Evolutionary conservation across 2,888 invertebrate genomes (phyloP).

Genomic region (Melanotus villosus): DNA sequence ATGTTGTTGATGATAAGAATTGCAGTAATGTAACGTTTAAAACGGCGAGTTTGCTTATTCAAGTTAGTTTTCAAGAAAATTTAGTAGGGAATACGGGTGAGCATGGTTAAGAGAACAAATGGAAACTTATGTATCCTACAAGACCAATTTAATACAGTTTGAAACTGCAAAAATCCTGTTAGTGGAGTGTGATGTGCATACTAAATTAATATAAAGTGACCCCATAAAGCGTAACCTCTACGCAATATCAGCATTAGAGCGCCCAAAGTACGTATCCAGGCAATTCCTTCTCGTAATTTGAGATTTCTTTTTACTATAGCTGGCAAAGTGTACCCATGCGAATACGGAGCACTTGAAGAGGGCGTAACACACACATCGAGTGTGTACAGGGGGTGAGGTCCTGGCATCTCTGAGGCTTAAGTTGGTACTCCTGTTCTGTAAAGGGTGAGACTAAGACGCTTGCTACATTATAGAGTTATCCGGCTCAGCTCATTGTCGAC

Average conservation of each 20-base stretch:
- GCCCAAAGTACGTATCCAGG: conserved; percentile 38
- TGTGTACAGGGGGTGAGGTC: conserved; percentile 12
- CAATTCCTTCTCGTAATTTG: conserved; percentile 45
- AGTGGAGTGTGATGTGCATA: conserved; percentile 14
- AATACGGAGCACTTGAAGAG: conserved; percentile 36
- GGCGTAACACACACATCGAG: conserved; percentile 37
- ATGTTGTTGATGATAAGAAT: too few relatives aligned
- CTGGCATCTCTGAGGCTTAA: conserved; percentile 33
- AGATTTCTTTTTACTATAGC: conserved; percentile 44
- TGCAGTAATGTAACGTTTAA: too few relatives aligned
- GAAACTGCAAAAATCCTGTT: conserved; percentile 2
- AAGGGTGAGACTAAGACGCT: conserved; percentile 43
- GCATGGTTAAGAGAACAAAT: too few relatives aligned
- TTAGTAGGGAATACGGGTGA: too few relatives aligned
- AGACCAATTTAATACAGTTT: neutral
- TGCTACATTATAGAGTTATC: conserved; percentile 60
- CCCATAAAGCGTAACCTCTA: conserved; percentile 32
- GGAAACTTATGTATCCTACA: neutral
- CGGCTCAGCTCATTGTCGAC: conserved; percentile 59
- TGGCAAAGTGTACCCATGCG: conserved; percentile 40
- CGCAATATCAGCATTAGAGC: conserved; percentile 38
- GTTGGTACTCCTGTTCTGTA: conserved; percentile 22
- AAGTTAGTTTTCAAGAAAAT: too few relatives aligned
- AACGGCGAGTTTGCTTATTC: too few relatives aligned
- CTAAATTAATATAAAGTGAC: conserved; percentile 44